Base-by-base conservation (phyloP, 2,888 invertebrate species). In the Trissolcus japonicus region DNA sequence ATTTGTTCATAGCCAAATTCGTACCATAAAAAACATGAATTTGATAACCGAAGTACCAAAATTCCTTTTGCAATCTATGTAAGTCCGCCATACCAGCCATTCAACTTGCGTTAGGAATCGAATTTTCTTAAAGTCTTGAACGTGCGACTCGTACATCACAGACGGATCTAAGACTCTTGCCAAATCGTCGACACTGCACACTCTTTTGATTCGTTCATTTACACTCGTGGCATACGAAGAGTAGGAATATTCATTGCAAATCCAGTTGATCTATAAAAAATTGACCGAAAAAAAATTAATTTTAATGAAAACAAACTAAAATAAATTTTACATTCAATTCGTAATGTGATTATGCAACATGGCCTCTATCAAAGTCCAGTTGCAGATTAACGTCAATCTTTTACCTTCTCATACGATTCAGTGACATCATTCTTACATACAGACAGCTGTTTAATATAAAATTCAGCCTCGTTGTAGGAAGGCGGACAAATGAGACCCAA, bases 391-490 rank as follows among this genome's bases (percentile, higher is more conserved):
- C 25, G 6, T 25, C 4, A 14, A 43, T n/a, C 43, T 16, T 56
- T 71, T 68, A 80, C 80, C 72, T 85, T 80, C 84, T 88, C 17
- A 83, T 82, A 72, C 85, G 85, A 82, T 69, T 90, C 89, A 0
- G 85, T 86, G 82, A 92, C 91, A n/a, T 88, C 87, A 35, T 90
- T 91, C 1, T 91, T 91, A 35, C 89, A 87, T 4, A 92, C 89
- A 3, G 93, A 92, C 73, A 93, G 85, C 59, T 91, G 91, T 60
- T 92, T 90, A 46, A 97, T 93, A 87, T 94, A 95, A 88, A 94
- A 95, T 86, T 97, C 97, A 0, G 96, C 96, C 1, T 95, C 94
- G 89, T 96, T 97, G 90, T 93, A 96, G 25, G 94, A 94, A 17
- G 91, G 85, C 0, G 96, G 96, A 84, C 94, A 93, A 77, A 90